These are phyloP conservation scores for Ommatoiulus sabulosus DNA, from an alignment of 2,888 invertebrate genomes.

Conservation along the genomic window DNA sequence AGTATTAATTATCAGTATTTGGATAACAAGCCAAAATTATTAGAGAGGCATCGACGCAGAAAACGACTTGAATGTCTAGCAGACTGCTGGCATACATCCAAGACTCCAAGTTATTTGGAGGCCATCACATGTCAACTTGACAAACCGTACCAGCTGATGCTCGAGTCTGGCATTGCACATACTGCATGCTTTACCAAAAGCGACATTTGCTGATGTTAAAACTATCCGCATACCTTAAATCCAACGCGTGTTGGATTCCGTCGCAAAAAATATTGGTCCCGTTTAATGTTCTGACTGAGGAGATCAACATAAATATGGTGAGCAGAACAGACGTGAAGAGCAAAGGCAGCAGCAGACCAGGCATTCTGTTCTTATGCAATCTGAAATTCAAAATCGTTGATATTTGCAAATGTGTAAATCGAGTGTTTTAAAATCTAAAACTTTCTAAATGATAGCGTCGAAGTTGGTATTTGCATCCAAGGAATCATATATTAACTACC, in stretches of 20 bases:
- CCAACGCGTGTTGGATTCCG: not conserved
- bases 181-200: not conserved
- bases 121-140: not conserved
- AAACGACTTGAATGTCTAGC: not conserved
- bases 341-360: conserved; percentile 45
- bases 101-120: not conserved
- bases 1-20: not conserved
- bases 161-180: not conserved
- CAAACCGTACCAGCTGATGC: not conserved
- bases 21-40: not conserved
- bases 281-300: conserved; percentile 44
- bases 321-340: conserved; percentile 23
- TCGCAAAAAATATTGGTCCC: conserved; percentile 50
- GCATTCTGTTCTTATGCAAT: conserved; percentile 47
- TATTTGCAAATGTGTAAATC: no score
- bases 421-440: no score
- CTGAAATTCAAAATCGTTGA: not conserved
- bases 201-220: not conserved
- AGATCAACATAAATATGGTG: conserved; percentile 53
- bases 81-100: not conserved
- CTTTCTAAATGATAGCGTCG: no score
- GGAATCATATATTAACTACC: no score
- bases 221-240: not conserved
- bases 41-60: not conserved
- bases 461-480: no score